phyloP scores from a whole-genome alignment of 2,797 vertebrate species.

The Tangara arthus region DNA sequence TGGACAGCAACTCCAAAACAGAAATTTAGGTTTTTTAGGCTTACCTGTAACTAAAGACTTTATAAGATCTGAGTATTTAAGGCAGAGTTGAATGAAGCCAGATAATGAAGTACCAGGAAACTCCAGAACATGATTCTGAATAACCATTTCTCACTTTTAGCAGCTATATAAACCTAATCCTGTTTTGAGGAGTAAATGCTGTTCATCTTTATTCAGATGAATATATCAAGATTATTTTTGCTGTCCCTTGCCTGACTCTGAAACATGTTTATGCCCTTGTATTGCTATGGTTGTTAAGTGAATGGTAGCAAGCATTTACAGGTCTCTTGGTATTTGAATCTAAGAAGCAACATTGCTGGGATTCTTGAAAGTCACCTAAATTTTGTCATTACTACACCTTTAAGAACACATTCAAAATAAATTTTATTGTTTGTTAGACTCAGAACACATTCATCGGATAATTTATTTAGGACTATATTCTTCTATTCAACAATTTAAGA shows the following conservation, averaged over 20 bases:
- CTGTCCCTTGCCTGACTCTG: background rate
- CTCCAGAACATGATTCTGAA: background rate
- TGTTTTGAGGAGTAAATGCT: background rate
- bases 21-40: background rate
- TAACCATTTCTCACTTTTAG: background rate
- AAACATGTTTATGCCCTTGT: background rate
- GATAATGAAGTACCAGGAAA: background rate
- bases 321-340: background rate
- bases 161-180: background rate
- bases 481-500: slow-evolving; percentile 47
- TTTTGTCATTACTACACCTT: background rate
- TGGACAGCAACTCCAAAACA: background rate
- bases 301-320: background rate
- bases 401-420: background rate
- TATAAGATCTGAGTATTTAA: background rate
- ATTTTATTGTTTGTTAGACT: background rate
- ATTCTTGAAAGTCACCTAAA: background rate
- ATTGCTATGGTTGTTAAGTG: background rate
- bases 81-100: background rate
- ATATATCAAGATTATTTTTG: background rate
- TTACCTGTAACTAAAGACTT: background rate
- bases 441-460: background rate
- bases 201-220: background rate
- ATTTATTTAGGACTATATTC: background rate
- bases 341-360: background rate